A percentile compares a stretch with the other conserved stretches of the same genome.
Evolutionary conservation across 2,113 vertebrate genomes (phyloP).

Genomic region (Scopus umbretta): DNA sequence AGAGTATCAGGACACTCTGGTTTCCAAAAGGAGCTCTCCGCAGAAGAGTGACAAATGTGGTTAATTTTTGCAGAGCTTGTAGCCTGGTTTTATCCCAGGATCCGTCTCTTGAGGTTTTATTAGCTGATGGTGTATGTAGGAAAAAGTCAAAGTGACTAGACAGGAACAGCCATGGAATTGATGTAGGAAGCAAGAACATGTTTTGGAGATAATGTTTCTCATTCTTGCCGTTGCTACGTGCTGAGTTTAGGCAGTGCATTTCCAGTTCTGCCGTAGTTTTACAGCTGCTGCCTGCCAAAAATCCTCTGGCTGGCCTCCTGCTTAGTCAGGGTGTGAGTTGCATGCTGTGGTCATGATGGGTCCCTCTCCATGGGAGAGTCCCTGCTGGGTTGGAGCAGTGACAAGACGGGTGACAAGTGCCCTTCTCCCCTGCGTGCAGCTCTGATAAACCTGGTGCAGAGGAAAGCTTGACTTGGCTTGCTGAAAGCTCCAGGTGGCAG

Average conservation of each 20-base stretch:
- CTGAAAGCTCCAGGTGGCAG: background rate
- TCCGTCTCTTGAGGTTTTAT: conserved; percentile 52
- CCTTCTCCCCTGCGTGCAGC: accelerated
- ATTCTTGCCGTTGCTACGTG: background rate
- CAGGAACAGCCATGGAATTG: conserved; percentile 34
- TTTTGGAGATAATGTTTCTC: conserved; percentile 51
- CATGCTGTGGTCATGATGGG: background rate
- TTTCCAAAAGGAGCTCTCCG: background rate
- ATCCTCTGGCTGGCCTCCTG: background rate
- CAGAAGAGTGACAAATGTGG: conserved; percentile 50
- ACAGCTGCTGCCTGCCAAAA: background rate
- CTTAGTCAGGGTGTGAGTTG: background rate
- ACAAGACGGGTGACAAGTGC: background rate
- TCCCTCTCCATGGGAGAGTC: background rate
- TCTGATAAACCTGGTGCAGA: background rate
- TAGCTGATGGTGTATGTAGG: conserved; percentile 55
- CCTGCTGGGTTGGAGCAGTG: background rate
- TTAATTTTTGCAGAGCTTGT: conserved; percentile 57
- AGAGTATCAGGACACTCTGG: background rate
- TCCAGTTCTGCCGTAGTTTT: background rate
- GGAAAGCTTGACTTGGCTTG: background rate
- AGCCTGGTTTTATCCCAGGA: conserved; percentile 51
- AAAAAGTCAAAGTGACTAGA: conserved; percentile 55
- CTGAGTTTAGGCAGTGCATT: background rate
- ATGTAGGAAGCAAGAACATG: conserved; percentile 46